Percentiles rank a stretch among this genome's conserved stretches.
Conservation (phyloP, 2,888 invertebrate species). For the Laspeyria flexula region DNA sequence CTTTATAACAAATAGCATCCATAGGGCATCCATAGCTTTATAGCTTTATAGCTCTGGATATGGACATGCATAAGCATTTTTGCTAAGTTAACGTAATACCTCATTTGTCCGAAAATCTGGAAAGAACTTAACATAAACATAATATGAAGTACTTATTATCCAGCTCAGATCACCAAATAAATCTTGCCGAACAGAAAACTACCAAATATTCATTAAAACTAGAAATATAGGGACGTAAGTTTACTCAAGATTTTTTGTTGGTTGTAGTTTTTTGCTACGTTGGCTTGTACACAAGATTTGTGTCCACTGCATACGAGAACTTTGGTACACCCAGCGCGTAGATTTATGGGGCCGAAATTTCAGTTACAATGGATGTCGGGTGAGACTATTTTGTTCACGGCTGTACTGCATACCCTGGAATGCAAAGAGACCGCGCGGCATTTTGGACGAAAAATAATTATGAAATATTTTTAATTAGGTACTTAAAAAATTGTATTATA, state of each 20-base stretch:
- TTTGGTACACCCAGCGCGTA: constrained; percentile 37
- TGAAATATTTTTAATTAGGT: too few relatives aligned
- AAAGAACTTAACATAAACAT: too few relatives aligned
- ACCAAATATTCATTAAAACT: not conserved
- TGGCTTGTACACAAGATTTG: constrained; percentile 38
- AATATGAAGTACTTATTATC: too few relatives aligned
- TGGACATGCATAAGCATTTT: too few relatives aligned
- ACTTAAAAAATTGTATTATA: too few relatives aligned
- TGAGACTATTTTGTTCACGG: constrained; percentile 37
- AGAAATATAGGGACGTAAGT: constrained; percentile 9
- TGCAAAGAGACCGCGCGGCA: constrained; percentile 18
- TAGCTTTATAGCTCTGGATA: too few relatives aligned
- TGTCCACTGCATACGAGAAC: constrained; percentile 45
- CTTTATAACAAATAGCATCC: too few relatives aligned
- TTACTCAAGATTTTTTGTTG: constrained; percentile 29
- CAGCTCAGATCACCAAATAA: not conserved
- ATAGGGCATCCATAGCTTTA: too few relatives aligned
- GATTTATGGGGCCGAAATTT: constrained; percentile 47
- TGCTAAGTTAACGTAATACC: too few relatives aligned
- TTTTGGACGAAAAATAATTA: constrained; percentile 1
- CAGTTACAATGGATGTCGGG: constrained; percentile 44
- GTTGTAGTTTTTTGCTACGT: constrained; percentile 32
- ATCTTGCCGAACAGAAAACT: not conserved
- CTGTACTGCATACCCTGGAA: constrained; percentile 28
- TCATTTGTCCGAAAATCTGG: too few relatives aligned